Base-by-base conservation (phyloP, 2,888 invertebrate genomes). In the Drosophila lacicola region DNA sequence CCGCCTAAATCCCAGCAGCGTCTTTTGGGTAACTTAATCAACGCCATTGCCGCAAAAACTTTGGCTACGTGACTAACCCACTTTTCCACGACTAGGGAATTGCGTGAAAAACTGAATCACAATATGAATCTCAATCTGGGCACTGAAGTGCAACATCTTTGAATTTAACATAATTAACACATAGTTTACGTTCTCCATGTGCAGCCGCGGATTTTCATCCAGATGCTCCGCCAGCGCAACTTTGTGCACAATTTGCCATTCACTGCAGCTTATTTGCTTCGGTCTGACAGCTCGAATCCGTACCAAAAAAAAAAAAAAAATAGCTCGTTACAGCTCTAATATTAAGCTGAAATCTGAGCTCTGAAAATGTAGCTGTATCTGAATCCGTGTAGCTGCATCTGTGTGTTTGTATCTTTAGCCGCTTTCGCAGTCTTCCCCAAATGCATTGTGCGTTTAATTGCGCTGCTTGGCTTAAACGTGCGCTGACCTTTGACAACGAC, bases 401-500 rank as follows among this genome's bases (percentile, higher is more conserved):
- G 44, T 54, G 44, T 47, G 21, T 45, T 25, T 62, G 66, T 55
- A 47, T 66, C 68, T 70, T 36, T 44, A 41, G 45, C 33, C 51
- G 34, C 58, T 29, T 33, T 55, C 39, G 49, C 61, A 45, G 49
- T 57, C 34, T 49, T 58, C 47, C 25, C 68, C 69, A 66, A 73
- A 58, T 86, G 79, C 81, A 86, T 83, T 83, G 81, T 85, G 85
- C 74, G 85, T 84, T 80, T 85, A 85, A 85, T 85, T 87, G 82
- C 85, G 68, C 76, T 85, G 78, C 82, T 84, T 85, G 88, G 88
- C 85, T 85, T 85, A 82, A 85, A 84, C 85, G 85, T 79, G 85
- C 85, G 88, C 85, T 86, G 85, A 86, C 85, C 85, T 86, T 82
- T 87, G 85, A 77, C 85, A 86, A 79, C 78, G 25, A 74, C 44